Evolutionary conservation across 2,797 vertebrate genomes (phyloP), one percentile per base, ranked within the genome.

Genomic region (Helarctos malayanus): DNA sequence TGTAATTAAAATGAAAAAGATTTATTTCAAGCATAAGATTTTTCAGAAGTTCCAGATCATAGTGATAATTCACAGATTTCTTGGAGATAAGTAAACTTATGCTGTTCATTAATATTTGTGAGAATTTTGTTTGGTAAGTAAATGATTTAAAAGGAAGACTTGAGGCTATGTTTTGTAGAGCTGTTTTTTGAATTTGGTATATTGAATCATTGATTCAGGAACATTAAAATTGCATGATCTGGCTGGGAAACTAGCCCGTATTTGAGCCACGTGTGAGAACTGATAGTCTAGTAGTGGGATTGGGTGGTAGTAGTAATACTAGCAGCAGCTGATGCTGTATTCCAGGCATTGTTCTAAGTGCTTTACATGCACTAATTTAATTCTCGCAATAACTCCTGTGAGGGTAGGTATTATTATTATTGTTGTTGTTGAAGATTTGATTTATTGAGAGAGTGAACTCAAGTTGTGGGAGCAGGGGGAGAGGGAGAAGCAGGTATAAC

Each of bases 131-230:
- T 71, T 69, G 76, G 41, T 57, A 68, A 86, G 16, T 87, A 52
- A 93, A 93, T 92, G 71, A 68, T 87, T 75, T 56, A 84, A 79
- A 94, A 91, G 45, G 47, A 86, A 82, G 59, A 83, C 32, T 78
- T 71, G 21, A 84, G 56, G 10, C 9, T 57, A 16, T 89, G 57
- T 91, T 87, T 95, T 94, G 47, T 87, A 63, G 52, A 90, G 56
- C 45, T 88, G 35, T 32, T 69, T 92, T 95, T 89, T 92, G 16
- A 89, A 76, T 89, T 89, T 94, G 35, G 29, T 61, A 27, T 61
- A 59, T 83, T 76, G 78, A 91, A 35, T 94, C 45, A 71, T 83
- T 94, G 73, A 35, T 85, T 85, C 41, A 96, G 32, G 52, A 84
- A 89, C 57, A 56, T 91, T 92, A 85, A 92, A 79, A 65, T 83